Base-by-base conservation (phyloP, 2,113 vertebrate genomes). In the Podarcis raffonei region DNA sequence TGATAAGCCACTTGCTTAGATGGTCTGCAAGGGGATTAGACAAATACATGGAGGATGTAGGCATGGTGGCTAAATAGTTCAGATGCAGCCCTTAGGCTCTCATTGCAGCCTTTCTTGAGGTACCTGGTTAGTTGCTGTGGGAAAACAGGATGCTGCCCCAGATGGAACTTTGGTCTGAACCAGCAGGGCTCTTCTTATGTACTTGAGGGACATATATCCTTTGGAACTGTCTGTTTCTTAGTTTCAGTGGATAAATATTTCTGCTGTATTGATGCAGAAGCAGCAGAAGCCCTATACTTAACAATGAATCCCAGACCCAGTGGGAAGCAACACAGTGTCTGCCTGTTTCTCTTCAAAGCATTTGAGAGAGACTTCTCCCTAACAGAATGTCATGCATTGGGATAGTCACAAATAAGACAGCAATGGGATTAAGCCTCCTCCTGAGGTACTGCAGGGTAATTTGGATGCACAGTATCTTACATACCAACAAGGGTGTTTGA, bases 401-500 rank as follows among this genome's bases (percentile, higher is more conserved):
- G 30, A 25, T 65, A 62, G n/a, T 4, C 48, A 9, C 37, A 22
- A 16, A 68, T 62, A 68, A 87, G 48, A 18, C 84, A 86, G 75
- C 81, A 85, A 68, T 62, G 12, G 32, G 72, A 68, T 57, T 9
- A 30, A 16, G 4, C 32, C 42, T 32, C 35, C 81, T 77, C 6
- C 77, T 77, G 59, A 69, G 11, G 30, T 37, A 69, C 27, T 66
- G n/a, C 0, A 75, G 74, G 76, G 81, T 22, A 69, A 85, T 12
- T 59, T 22, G n/a, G 25, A 39, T 30, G 35, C 65, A n/a, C 72
- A 75, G 71, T 85, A 65, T 16, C 78, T 89, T 53, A 35, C n/a
- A 88, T 72, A 75, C 91, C 90, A 91, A 53, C 1, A 89, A 83
- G 80, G 79, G 2, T 81, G 89, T 89, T 84, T 90, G 66, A 62